phyloP scores from a whole-genome alignment of 2,888 invertebrate species.

The Hirtodrosophila duncani region DNA sequence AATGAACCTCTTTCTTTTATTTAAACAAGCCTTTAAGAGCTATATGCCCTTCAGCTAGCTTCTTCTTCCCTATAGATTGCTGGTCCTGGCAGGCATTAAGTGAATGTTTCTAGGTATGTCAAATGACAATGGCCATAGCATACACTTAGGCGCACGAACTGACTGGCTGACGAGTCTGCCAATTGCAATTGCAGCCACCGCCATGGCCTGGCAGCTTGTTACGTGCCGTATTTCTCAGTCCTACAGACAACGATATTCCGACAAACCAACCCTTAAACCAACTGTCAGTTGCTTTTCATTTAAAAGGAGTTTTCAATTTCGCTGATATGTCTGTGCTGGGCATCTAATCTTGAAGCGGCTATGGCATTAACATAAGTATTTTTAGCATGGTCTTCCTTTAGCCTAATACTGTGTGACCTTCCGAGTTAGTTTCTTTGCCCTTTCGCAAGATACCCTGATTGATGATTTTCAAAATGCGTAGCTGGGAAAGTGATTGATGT shows the following conservation, averaged over 20 bases:
- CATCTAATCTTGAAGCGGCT: too few species aligned
- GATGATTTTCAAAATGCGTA: too few species aligned
- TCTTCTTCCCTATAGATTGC: slow-evolving; percentile 29
- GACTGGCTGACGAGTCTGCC: slow-evolving; percentile 3
- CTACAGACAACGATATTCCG: too few species aligned
- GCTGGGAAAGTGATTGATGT: slow-evolving; percentile 57
- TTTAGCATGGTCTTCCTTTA: too few species aligned
- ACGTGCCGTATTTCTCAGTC: too few species aligned
- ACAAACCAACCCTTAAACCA: not conserved
- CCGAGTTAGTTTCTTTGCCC: too few species aligned
- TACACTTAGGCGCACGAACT: slow-evolving; percentile 59
- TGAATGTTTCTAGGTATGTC: slow-evolving; percentile 47
- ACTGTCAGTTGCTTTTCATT: slow-evolving; percentile 16
- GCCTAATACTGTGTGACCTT: too few species aligned
- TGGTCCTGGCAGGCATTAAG: slow-evolving; percentile 60
- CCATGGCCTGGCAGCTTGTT: slow-evolving; percentile 25
- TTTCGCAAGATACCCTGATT: slow-evolving; percentile 33
- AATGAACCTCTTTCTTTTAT: too few species aligned
- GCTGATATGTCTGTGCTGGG: slow-evolving; percentile 32
- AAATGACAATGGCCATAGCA: slow-evolving; percentile 62
- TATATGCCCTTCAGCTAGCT: too few species aligned
- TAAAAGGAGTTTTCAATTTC: slow-evolving; percentile 50
- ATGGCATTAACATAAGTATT: too few species aligned
- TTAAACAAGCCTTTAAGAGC: too few species aligned
- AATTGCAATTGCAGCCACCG: slow-evolving; percentile 34